Evolutionary conservation across 2,797 vertebrate genomes (phyloP), one percentile per base, ranked within the genome.

Genomic region (Phrynocephalus forsythii): DNA sequence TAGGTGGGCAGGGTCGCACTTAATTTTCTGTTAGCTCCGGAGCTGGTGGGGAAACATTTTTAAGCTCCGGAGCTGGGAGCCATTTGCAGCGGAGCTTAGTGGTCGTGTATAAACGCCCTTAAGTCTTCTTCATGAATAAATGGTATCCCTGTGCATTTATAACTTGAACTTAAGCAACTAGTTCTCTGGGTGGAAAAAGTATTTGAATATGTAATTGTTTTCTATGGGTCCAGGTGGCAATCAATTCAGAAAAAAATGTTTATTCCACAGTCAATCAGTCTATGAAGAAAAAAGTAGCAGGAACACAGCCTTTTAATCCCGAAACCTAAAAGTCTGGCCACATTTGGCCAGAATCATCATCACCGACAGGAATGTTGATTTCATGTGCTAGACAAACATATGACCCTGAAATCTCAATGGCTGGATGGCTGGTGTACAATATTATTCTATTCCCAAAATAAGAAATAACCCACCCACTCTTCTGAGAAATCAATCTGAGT

Each of bases 401-500:
- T 50, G 38, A 7, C 28, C 50, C 13, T 20, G n/a, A n/a, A 56
- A 66, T 24, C 18, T 78, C 28, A 33, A 44, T 33, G 68, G 76
- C 48, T 44, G 63, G 67, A 30, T 28, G 6, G n/a, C 26, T 24
- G 38, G 73, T 66, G 83, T 67, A 6, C 67, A 16, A 86, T 6
- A 85, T 86, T 69, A 73, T 89, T 71, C 88, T 33, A 85, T 8
- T 1, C 0, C 44, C 86, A 89, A 75, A 88, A 44, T 38, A 83
- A 91, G 77, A 15, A 18, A 22, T 79, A 83, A 24, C 1, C 2
- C 16, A 72, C 56, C 77, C 87, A 80, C 28, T 79, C 22, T 18
- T 86, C 33, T 0, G 1, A 86, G 56, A 44, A 87, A 60, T 1
- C 44, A 79, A 6, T 18, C 52, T 24, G 69, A 88, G 28, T 30